phyloP scores from a whole-genome alignment of 2,797 vertebrate genomes.

The Avahi laniger region DNA sequence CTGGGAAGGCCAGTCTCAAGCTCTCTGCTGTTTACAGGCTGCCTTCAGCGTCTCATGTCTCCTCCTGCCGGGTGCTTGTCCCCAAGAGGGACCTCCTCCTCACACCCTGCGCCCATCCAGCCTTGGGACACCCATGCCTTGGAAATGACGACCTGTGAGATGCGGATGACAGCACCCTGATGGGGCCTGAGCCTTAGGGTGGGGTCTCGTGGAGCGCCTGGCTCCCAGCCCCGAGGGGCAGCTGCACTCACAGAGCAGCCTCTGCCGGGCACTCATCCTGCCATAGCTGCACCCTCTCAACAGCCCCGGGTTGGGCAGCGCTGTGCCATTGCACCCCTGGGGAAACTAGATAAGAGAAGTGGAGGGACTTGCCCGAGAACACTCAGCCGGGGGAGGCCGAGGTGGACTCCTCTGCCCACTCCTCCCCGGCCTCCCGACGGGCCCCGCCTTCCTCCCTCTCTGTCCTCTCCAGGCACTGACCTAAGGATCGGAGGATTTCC shows the following conservation, averaged over 20 bases:
- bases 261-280: neutral
- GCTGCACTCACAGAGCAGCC: neutral
- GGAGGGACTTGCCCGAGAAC: neutral
- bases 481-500: neutral
- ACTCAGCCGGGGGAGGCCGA: too few relatives aligned
- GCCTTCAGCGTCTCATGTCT: rapidly evolving
- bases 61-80: neutral
- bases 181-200: neutral
- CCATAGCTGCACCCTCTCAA: too few relatives aligned
- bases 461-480: rapidly evolving
- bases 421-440: rapidly evolving
- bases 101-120: neutral
- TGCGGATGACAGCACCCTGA: neutral
- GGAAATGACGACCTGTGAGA: neutral
- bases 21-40: neutral
- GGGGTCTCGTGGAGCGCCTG: rapidly evolving
- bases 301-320: too few relatives aligned
- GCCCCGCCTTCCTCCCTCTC: rapidly evolving
- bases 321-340: rapidly evolving
- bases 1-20: rapidly evolving
- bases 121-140: rapidly evolving
- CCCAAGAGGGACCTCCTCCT: neutral
- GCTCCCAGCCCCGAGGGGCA: neutral
- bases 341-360: neutral
- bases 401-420: rapidly evolving